phyloP scores from a whole-genome alignment of 2,113 vertebrate genomes.

The Thunnus maccoyii region DNA sequence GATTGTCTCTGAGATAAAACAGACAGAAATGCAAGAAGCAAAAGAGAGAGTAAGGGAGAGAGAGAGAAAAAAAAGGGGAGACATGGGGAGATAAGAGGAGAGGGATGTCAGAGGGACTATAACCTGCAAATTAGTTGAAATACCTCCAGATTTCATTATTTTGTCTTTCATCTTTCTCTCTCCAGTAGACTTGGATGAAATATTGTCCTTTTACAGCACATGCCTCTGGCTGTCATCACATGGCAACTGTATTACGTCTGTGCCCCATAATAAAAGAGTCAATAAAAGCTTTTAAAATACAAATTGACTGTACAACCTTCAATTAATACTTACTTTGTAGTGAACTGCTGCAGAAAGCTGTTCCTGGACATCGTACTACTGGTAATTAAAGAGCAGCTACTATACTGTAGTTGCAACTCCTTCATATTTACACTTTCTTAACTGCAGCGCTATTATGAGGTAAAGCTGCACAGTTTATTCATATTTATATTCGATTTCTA shows the following conservation, averaged over 20 bases:
- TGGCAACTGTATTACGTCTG: conserved; percentile 4
- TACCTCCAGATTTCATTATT: conserved; percentile 43
- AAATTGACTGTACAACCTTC: conserved; percentile 22
- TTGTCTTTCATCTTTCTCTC: conserved; percentile 54
- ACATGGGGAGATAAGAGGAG: conserved; percentile 29
- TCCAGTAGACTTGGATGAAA: conserved; percentile 6
- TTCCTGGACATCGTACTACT: background rate
- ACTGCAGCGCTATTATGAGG: too few relatives aligned
- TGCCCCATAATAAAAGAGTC: background rate
- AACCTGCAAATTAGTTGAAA: conserved; percentile 48
- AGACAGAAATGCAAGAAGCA: conserved; percentile 12
- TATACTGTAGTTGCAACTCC: background rate
- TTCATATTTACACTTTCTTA: too few relatives aligned
- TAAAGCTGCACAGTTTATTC: too few relatives aligned
- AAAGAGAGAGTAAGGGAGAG: background rate
- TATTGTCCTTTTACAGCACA: conserved; percentile 14
- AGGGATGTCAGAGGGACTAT: conserved; percentile 21
- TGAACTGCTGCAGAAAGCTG: background rate
- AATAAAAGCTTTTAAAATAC: conserved; percentile 25
- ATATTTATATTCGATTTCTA: too few relatives aligned
- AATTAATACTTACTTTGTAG: conserved; percentile 27
- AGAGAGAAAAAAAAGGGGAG: conserved; percentile 18
- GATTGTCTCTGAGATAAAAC: conserved; percentile 58
- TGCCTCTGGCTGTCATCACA: conserved; percentile 39
- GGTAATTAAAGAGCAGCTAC: background rate